These are phyloP conservation scores for Encarsia formosa DNA, from an alignment of 2,888 invertebrate genomes.

Conservation along the genomic window DNA sequence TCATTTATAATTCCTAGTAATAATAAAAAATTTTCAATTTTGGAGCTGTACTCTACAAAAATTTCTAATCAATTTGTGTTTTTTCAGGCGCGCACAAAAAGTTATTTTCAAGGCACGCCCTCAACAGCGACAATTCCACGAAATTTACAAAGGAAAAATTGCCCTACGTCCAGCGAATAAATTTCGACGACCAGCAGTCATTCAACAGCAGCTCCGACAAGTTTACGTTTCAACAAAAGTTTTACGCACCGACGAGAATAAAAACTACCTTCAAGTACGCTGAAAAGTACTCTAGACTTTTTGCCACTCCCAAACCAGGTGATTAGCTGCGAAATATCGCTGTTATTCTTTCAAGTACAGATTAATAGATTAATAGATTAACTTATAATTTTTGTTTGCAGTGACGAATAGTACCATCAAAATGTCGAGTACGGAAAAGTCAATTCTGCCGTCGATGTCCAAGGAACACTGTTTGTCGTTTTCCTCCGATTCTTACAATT, in stretches of 20 bases:
- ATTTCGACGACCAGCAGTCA: slow-evolving; percentile 34
- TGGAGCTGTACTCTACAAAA: background rate
- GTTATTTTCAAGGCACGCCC: slow-evolving; percentile 21
- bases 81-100: slow-evolving; percentile 20
- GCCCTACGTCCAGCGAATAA: slow-evolving; percentile 28
- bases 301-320: slow-evolving; percentile 31
- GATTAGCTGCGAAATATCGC: background rate
- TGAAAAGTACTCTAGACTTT: slow-evolving; percentile 41
- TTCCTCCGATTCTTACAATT: slow-evolving; percentile 20
- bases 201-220: slow-evolving; percentile 22
- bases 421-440: slow-evolving; percentile 34
- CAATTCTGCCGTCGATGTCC: slow-evolving; percentile 31
- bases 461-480: slow-evolving; percentile 18
- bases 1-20: no score
- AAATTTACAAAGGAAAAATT: slow-evolving; percentile 5
- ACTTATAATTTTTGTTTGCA: slow-evolving; percentile 20
- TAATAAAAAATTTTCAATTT: background rate
- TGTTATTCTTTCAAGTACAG: background rate
- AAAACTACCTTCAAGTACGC: slow-evolving; percentile 25
- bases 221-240: slow-evolving; percentile 3
- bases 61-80: background rate
- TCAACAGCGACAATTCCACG: slow-evolving; percentile 14
- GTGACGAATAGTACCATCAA: slow-evolving; percentile 35
- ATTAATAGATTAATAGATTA: background rate
- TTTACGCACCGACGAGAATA: slow-evolving; percentile 20